phyloP scores from a whole-genome alignment of 2,888 invertebrate species.

The Troilus luridus region DNA sequence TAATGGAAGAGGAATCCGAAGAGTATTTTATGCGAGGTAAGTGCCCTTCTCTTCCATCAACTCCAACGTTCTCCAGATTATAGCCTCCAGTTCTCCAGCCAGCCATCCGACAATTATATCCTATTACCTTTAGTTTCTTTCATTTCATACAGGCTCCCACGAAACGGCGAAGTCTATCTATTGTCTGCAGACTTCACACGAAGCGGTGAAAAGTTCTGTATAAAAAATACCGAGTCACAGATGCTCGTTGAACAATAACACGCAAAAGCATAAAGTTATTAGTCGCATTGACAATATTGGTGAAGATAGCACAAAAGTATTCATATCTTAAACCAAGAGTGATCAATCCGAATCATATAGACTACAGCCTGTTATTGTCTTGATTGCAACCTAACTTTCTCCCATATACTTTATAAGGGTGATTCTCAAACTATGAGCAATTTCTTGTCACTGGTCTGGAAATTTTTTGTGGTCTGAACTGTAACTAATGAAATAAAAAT shows the following conservation, averaged over 20 bases:
- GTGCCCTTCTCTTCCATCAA: neutral
- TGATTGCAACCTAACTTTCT: too few relatives aligned
- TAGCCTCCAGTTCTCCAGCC: neutral
- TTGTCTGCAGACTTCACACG: conserved; percentile 14
- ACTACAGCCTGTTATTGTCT: too few relatives aligned
- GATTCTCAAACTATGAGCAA: too few relatives aligned
- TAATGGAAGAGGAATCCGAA: neutral
- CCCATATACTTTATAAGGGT: too few relatives aligned
- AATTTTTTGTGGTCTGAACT: too few relatives aligned
- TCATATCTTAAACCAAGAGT: too few relatives aligned
- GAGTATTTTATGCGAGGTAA: neutral
- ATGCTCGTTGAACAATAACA: neutral
- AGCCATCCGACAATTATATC: conserved; percentile 47
- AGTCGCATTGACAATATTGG: too few relatives aligned
- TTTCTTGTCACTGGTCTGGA: too few relatives aligned
- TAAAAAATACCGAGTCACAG: neutral
- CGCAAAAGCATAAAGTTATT: too few relatives aligned
- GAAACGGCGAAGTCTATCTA: neutral
- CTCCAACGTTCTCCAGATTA: neutral
- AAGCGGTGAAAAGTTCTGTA: neutral
- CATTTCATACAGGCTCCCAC: conserved; percentile 2
- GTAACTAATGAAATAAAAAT: too few relatives aligned
- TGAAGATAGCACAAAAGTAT: too few relatives aligned
- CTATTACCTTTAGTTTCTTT: conserved; percentile 26
- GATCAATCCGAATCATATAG: too few relatives aligned